These are phyloP conservation scores for Apogon talboti DNA, from an alignment of 2,797 vertebrate genomes.

Conservation along the genomic window DNA sequence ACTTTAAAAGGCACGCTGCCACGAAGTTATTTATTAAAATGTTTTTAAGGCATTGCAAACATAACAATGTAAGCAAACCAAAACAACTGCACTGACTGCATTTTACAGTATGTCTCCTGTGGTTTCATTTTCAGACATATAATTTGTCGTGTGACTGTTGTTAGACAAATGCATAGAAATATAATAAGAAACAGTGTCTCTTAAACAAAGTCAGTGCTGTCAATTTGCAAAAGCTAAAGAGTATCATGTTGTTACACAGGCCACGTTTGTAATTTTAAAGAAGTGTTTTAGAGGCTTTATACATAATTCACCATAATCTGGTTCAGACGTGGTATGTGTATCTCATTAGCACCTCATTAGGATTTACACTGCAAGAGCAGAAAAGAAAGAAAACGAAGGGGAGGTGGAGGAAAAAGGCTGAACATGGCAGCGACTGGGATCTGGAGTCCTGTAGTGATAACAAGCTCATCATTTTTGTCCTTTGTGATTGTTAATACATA, in stretches of 20 bases:
- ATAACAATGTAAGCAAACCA: background rate
- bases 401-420: slow-evolving; percentile 7
- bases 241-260: slow-evolving; percentile 44
- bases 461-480: background rate
- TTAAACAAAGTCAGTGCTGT: slow-evolving; percentile 13
- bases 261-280: slow-evolving; percentile 44
- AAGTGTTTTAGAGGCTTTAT: slow-evolving; percentile 49
- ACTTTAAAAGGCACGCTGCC: background rate
- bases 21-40: background rate
- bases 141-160: too few species aligned
- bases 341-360: slow-evolving; percentile 60
- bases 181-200: background rate
- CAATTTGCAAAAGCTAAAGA: slow-evolving; percentile 27
- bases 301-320: slow-evolving; percentile 58
- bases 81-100: background rate
- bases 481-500: background rate
- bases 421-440: slow-evolving; percentile 4
- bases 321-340: slow-evolving; percentile 39
- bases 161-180: too few species aligned
- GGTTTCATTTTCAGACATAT: background rate
- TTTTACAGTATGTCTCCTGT: background rate
- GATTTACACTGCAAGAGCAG: slow-evolving; percentile 11
- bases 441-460: slow-evolving; percentile 7
- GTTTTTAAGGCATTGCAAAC: background rate
- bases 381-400: background rate